phyloP scores from a whole-genome alignment of 2,113 vertebrate genomes.

The Butorides virescens region DNA sequence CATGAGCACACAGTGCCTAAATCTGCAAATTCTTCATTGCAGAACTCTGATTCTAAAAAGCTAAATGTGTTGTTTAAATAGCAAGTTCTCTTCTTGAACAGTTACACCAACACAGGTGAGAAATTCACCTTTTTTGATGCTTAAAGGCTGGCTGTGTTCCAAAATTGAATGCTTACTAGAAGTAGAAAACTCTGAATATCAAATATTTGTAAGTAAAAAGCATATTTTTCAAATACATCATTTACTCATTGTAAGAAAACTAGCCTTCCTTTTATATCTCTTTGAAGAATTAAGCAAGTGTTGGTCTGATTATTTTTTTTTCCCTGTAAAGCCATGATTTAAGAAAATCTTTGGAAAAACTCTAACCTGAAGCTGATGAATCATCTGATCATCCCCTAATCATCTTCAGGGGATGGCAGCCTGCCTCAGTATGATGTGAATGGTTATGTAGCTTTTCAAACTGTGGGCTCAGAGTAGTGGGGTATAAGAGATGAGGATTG shows the following conservation, averaged over 20 bases:
- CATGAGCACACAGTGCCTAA: neutral
- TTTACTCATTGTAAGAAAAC: neutral
- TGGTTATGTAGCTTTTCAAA: neutral
- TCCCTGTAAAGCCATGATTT: neutral
- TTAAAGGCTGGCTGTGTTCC: neutral
- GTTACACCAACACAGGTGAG: neutral
- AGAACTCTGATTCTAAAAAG: neutral
- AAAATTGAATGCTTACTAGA: neutral
- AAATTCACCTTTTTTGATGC: neutral
- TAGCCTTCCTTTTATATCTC: neutral
- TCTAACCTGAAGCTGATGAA: neutral
- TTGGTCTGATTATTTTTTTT: neutral
- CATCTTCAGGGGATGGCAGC: neutral
- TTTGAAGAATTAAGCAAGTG: neutral
- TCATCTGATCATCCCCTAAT: neutral
- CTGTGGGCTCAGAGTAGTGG: fast-evolving
- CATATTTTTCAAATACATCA: neutral
- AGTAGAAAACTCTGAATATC: neutral
- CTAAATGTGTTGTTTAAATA: neutral
- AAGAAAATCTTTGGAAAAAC: neutral
- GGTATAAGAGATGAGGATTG: neutral
- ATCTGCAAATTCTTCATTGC: neutral
- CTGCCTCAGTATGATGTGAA: neutral
- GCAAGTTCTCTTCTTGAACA: neutral
- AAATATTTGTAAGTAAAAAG: neutral